Evolutionary conservation across 2,888 invertebrate genomes (phyloP).

Genomic region (Mythimna ferrago): DNA sequence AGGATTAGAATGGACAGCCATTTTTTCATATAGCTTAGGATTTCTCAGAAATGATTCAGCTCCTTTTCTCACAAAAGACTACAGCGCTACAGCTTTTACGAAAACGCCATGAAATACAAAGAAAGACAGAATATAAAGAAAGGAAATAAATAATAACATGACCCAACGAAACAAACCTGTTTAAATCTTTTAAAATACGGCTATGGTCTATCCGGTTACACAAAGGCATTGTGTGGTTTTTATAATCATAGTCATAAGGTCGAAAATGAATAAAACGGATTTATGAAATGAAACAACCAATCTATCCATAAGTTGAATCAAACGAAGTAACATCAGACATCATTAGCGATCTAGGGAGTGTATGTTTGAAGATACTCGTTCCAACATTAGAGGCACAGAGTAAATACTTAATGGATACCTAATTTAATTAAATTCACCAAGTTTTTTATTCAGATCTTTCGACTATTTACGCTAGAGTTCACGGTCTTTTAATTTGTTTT

Average conservation of each 20-base stretch:
- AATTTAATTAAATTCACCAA: too few species aligned
- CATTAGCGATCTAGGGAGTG: slow-evolving; percentile 33
- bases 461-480: background rate
- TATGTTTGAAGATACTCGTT: slow-evolving; percentile 17
- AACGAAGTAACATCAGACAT: slow-evolving; percentile 33
- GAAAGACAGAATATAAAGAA: background rate
- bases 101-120: too few species aligned
- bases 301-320: background rate
- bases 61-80: too few species aligned
- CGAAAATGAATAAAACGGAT: background rate
- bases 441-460: background rate
- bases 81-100: too few species aligned
- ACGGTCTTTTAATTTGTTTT: background rate
- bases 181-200: background rate
- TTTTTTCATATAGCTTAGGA: background rate
- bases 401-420: background rate
- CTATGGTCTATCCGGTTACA: background rate
- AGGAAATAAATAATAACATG: background rate
- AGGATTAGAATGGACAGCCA: background rate
- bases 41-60: background rate
- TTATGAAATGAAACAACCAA: background rate
- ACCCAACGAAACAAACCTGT: background rate
- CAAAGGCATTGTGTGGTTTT: background rate
- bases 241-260: background rate
- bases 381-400: background rate